A percentile compares a stretch with the other conserved stretches of the same genome.
Conservation (phyloP, 2,888 invertebrate genomes). For the Noctua janthina region DNA sequence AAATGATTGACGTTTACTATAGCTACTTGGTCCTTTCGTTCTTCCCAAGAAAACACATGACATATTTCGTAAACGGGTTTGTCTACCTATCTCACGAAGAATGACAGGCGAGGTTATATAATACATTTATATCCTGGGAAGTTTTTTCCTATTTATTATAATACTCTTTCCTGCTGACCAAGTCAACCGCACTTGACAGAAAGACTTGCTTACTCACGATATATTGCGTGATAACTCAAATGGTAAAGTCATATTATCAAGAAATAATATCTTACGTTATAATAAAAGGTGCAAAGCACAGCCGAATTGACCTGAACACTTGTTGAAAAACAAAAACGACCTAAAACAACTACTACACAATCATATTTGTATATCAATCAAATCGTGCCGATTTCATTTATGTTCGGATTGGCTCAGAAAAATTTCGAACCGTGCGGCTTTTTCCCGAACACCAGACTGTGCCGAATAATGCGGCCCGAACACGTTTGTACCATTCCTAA, state of each 20-base stretch:
- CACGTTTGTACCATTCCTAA: neutral
- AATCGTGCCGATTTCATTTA: neutral
- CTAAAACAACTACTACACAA: neutral
- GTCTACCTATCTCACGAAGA: slow-evolving; percentile 35
- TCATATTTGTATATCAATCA: neutral
- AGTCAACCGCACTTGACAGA: slow-evolving; percentile 50
- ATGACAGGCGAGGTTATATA: slow-evolving; percentile 23
- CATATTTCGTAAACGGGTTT: slow-evolving; percentile 21
- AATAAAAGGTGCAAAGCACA: slow-evolving; percentile 10
- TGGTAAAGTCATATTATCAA: slow-evolving; percentile 51
- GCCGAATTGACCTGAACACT: neutral
- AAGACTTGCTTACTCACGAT: slow-evolving; percentile 46
- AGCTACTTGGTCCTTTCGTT: neutral
- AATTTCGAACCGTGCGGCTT: neutral
- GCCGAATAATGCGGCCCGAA: neutral
- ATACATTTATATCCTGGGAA: slow-evolving; percentile 16
- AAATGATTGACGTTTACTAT: neutral
- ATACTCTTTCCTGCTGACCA: slow-evolving; percentile 6
- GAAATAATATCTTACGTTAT: slow-evolving; percentile 5
- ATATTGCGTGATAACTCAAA: slow-evolving; percentile 60
- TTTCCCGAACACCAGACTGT: neutral
- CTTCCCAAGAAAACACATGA: neutral
- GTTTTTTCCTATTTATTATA: slow-evolving; percentile 27
- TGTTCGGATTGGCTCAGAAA: neutral
- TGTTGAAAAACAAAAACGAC: neutral